These are phyloP conservation scores for Smittia aterrima DNA, from an alignment of 2,888 invertebrate genomes.

Conservation along the genomic window DNA sequence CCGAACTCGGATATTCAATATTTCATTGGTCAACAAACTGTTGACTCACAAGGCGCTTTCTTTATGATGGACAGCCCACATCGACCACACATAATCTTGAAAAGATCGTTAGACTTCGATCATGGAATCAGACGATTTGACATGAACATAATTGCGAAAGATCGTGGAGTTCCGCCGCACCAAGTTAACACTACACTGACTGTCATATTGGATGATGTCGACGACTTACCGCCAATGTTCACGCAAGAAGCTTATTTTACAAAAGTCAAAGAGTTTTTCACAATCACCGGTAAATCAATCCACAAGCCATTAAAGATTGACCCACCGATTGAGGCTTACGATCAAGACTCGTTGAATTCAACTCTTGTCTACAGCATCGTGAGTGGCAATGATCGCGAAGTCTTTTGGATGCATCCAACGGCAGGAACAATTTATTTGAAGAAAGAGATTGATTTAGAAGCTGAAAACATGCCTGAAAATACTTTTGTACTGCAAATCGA, in stretches of 20 bases:
- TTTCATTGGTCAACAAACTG: conserved; percentile 64
- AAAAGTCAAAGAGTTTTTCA: conserved; percentile 78
- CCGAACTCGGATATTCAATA: conserved; percentile 85
- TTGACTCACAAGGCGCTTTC: conserved; percentile 50
- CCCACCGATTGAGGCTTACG: conserved; percentile 72
- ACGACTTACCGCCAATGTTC: conserved; percentile 79
- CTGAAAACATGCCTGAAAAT: conserved; percentile 68
- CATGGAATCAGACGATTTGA: conserved; percentile 73
- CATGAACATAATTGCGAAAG: conserved; percentile 74
- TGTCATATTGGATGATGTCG: conserved; percentile 72
- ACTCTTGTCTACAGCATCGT: conserved; percentile 75
- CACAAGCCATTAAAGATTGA: conserved; percentile 69
- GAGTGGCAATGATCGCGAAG: conserved; percentile 73
- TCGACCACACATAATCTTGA: conserved; percentile 70
- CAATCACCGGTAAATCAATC: conserved; percentile 69
- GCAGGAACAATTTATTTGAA: conserved; percentile 77
- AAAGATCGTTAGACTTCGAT: conserved; percentile 75
- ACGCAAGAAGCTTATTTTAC: conserved; percentile 76
- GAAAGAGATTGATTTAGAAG: conserved; percentile 77
- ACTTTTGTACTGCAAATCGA: conserved; percentile 76
- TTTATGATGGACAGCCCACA: conserved; percentile 80
- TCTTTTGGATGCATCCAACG: conserved; percentile 70
- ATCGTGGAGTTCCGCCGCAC: conserved; percentile 75
- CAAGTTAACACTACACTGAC: conserved; percentile 70
- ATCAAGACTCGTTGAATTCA: conserved; percentile 77